Evolutionary conservation across 2,113 vertebrate genomes (phyloP).

Genomic region (human (Homo sapiens)): DNA sequence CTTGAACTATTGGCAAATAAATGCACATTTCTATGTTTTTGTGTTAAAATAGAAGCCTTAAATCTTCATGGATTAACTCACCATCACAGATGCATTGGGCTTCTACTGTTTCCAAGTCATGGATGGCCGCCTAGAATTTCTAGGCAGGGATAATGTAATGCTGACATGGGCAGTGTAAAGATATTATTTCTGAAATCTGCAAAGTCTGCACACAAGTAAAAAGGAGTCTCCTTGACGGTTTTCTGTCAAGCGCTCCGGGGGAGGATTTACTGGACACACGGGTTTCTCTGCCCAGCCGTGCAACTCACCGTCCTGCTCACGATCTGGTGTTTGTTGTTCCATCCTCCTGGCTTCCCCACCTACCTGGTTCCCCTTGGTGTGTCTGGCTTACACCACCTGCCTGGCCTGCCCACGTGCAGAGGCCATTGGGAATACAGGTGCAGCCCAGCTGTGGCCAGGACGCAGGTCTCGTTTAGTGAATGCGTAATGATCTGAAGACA

Average conservation of each 20-base stretch:
- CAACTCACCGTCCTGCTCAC: no score
- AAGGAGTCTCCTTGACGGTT: no score
- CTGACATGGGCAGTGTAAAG: neutral
- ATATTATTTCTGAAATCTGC: neutral
- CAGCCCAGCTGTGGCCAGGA: neutral
- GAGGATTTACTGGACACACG: no score
- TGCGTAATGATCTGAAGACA: fast-evolving
- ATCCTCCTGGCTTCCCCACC: no score
- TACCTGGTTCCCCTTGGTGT: neutral
- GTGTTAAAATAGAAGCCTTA: neutral
- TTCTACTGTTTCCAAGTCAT: neutral
- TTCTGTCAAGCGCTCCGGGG: no score
- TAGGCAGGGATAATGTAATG: neutral
- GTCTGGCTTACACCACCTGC: neutral
- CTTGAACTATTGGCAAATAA: neutral
- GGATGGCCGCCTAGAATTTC: neutral
- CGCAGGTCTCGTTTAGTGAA: fast-evolving
- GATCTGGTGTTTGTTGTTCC: neutral
- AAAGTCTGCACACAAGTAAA: neutral
- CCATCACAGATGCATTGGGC: neutral
- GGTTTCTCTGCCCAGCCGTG: no score
- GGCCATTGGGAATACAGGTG: fast-evolving
- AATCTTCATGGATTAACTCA: neutral
- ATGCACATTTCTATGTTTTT: neutral
- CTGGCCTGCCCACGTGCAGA: neutral